These are phyloP conservation scores for Xyrichtys novacula DNA, from an alignment of 2,797 vertebrate species.

Conservation along the genomic window DNA sequence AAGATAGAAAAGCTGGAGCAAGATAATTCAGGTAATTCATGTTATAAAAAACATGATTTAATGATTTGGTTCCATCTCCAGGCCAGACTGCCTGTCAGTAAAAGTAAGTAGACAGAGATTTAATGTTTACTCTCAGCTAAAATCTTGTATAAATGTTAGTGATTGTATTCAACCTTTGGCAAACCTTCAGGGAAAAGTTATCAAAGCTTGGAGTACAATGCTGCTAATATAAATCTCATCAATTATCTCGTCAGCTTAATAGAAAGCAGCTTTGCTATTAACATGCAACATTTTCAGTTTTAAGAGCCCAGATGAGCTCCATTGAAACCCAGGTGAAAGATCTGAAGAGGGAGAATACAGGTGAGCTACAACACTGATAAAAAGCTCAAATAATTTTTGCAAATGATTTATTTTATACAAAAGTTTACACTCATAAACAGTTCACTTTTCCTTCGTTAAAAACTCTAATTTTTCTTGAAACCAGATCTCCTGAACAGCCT, in stretches of 20 bases:
- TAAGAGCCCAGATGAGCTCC: neutral
- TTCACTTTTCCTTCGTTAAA: too few relatives aligned
- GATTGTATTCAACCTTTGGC: too few relatives aligned
- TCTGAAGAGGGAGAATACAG: conserved; percentile 3
- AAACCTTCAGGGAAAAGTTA: too few relatives aligned
- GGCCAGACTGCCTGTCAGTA: too few relatives aligned
- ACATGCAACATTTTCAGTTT: neutral
- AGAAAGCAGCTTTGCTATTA: neutral
- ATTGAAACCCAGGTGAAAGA: neutral
- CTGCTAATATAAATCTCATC: too few relatives aligned
- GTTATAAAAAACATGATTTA: neutral
- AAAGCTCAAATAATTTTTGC: neutral
- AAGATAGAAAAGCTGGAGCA: conserved; percentile 29
- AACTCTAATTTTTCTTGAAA: too few relatives aligned
- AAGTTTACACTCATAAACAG: too few relatives aligned
- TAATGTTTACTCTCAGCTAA: neutral
- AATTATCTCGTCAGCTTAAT: too few relatives aligned
- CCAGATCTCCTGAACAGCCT: neutral
- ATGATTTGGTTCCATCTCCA: too few relatives aligned
- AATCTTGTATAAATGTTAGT: neutral
- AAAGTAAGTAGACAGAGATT: too few relatives aligned
- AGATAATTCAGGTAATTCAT: conserved; percentile 13
- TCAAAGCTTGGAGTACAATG: too few relatives aligned
- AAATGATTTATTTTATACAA: too few relatives aligned
- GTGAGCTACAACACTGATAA: neutral